Conservation (phyloP, 2,797 vertebrate genomes). For the Phrynocephalus forsythii region DNA sequence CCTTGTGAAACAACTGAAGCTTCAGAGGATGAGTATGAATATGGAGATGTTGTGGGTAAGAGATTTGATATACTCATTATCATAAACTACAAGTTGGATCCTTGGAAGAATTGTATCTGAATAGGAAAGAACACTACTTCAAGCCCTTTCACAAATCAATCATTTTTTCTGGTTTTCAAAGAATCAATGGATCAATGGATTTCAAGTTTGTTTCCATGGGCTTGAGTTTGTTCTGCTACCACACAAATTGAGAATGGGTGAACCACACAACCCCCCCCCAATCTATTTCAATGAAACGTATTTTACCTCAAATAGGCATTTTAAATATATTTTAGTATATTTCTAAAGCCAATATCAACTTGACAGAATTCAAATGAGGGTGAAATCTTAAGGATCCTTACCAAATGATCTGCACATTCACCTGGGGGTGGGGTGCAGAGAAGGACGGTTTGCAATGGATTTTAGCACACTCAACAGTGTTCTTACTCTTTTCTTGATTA, state of each 20-base stretch:
- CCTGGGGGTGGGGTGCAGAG: background rate
- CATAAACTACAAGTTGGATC: background rate
- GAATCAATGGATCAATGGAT: too few species aligned
- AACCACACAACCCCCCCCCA: too few species aligned
- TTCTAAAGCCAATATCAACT: background rate
- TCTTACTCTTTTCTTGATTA: background rate
- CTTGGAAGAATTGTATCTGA: background rate
- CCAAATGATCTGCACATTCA: background rate
- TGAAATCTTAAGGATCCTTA: background rate
- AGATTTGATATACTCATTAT: background rate
- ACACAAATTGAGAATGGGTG: too few species aligned
- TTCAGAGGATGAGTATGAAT: conserved; percentile 34
- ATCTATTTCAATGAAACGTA: background rate
- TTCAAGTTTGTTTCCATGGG: too few species aligned
- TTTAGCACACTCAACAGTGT: background rate
- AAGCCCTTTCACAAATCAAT: too few species aligned
- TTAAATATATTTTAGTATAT: background rate
- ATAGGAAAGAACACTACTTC: background rate
- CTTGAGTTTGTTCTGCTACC: too few species aligned
- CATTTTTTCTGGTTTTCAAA: too few species aligned
- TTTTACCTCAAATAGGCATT: background rate
- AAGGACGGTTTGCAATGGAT: background rate
- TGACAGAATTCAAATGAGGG: background rate
- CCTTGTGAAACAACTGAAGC: background rate
- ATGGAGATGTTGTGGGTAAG: conserved; percentile 67